phyloP scores from a whole-genome alignment of 2,888 invertebrate genomes.

The Aricia artaxerxes region DNA sequence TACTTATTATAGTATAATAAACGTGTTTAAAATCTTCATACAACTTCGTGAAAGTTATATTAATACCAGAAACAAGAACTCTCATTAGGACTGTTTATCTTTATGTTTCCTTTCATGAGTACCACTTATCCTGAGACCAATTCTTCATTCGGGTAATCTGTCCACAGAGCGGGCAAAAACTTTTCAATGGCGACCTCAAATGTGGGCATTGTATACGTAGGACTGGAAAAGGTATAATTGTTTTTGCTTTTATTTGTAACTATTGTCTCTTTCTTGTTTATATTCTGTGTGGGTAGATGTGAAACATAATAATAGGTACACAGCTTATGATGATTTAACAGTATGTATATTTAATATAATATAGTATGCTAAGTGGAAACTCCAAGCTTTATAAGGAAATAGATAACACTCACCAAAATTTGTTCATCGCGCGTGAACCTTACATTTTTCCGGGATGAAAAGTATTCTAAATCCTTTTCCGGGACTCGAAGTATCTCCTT shows the following conservation, averaged over 20 bases:
- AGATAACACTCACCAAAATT: too few species aligned
- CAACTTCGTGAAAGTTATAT: constrained; percentile 16
- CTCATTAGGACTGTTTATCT: constrained; percentile 39
- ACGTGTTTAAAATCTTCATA: constrained; percentile 34
- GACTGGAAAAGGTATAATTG: background rate
- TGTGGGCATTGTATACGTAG: constrained; percentile 16
- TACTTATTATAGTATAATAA: background rate
- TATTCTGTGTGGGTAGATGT: background rate
- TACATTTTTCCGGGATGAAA: too few species aligned
- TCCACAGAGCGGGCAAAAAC: constrained; percentile 24
- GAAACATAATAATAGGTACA: too few species aligned
- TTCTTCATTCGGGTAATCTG: constrained; percentile 32
- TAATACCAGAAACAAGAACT: constrained; percentile 33
- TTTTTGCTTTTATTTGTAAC: background rate
- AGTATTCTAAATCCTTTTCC: too few species aligned
- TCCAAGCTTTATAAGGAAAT: too few species aligned
- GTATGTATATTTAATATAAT: too few species aligned
- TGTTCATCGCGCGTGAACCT: too few species aligned
- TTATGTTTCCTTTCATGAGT: constrained; percentile 37
- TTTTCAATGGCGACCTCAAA: constrained; percentile 24
- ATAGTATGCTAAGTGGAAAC: too few species aligned
- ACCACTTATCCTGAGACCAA: constrained; percentile 31
- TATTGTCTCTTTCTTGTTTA: background rate
- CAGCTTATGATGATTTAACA: too few species aligned
- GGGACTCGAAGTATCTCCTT: too few species aligned